A percentile compares a stretch with the other conserved stretches of the same genome.
Conservation (phyloP, 1,140 invertebrate species). For the Tetramorium alpestre region DNA sequence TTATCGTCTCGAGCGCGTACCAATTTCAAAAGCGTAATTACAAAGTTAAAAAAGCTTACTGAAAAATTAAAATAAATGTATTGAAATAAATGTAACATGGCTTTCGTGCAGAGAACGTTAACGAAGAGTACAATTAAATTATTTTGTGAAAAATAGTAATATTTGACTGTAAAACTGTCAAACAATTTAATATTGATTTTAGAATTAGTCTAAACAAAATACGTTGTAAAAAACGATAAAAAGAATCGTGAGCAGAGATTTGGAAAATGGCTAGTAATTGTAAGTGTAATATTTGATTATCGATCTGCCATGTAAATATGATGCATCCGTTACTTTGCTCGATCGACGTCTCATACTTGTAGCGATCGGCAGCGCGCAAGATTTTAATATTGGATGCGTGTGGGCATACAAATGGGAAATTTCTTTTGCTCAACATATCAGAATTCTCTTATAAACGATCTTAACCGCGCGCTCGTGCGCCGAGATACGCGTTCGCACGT, state of each 20-base stretch:
- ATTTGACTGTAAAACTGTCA: not conserved
- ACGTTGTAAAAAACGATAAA: not conserved
- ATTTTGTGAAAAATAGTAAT: slow-evolving; percentile 22
- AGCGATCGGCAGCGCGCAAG: not conserved
- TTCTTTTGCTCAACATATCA: slow-evolving; percentile 8
- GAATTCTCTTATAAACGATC: slow-evolving; percentile 35
- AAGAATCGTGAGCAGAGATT: not conserved
- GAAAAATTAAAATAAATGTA: slow-evolving; percentile 47
- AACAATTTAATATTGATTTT: slow-evolving; percentile 25
- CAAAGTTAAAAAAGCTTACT: slow-evolving; percentile 1
- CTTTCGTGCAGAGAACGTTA: not conserved
- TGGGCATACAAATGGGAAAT: slow-evolving; percentile 62
- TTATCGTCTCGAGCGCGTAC: slow-evolving; percentile 22
- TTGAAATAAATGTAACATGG: slow-evolving; percentile 4
- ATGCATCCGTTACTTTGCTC: not conserved
- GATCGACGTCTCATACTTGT: not conserved
- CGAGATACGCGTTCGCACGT: slow-evolving; percentile 25
- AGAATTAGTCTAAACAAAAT: not conserved
- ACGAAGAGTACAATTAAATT: slow-evolving; percentile 30
- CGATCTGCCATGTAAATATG: not conserved
- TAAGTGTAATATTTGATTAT: not conserved
- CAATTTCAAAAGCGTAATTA: slow-evolving; percentile 35
- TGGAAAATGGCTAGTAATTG: not conserved
- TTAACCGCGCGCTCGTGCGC: not conserved
- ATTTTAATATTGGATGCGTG: slow-evolving; percentile 42